Evolutionary conservation across 2,113 vertebrate species (phyloP).

Genomic region (Circaetus gallicus): DNA sequence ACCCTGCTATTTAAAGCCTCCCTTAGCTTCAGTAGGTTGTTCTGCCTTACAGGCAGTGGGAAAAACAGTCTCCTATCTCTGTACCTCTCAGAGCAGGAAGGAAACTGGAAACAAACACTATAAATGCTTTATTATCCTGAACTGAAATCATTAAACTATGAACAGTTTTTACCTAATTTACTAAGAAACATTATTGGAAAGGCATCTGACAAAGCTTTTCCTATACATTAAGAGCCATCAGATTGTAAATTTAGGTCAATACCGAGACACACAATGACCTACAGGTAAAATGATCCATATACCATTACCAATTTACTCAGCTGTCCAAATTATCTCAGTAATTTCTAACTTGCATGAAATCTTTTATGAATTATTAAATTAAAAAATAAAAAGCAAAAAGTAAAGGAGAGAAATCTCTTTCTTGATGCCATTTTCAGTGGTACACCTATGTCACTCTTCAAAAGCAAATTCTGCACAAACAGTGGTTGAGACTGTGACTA

Average conservation of each 20-base stretch:
- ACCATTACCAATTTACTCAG: neutral
- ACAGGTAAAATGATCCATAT: neutral
- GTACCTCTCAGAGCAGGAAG: neutral
- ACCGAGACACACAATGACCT: neutral
- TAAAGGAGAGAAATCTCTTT: neutral
- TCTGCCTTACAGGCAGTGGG: neutral
- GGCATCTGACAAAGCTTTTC: neutral
- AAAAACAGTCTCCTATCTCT: neutral
- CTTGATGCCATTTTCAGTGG: neutral
- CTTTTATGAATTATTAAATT: neutral
- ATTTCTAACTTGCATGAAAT: neutral
- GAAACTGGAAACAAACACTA: conserved; percentile 18
- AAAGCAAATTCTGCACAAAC: neutral
- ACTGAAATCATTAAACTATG: conserved; percentile 33
- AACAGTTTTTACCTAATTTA: conserved; percentile 38
- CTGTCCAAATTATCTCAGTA: neutral
- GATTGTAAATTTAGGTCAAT: neutral
- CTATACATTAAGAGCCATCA: conserved; percentile 21
- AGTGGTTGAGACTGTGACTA: neutral
- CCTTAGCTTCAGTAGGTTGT: neutral
- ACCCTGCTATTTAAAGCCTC: neutral
- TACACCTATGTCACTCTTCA: accelerated
- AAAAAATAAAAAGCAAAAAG: neutral
- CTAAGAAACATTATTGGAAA: conserved; percentile 4
- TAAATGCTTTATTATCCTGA: conserved; percentile 33